Base-by-base conservation (phyloP, 2,888 invertebrate genomes). In the Callyntrura sp. region DNA sequence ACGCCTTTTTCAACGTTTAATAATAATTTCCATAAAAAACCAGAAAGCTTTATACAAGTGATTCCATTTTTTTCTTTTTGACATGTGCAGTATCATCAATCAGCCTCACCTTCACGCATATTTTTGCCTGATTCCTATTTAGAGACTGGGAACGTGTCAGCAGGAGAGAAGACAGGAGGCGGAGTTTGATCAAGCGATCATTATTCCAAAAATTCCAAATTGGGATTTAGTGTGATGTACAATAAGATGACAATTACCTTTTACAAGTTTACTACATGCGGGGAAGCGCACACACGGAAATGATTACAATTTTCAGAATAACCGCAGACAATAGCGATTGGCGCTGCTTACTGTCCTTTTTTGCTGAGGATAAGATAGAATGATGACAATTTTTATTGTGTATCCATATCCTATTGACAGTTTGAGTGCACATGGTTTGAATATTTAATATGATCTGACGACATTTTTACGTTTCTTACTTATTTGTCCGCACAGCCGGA, bases 231-330 rank as follows among this genome's bases (percentile, higher is more conserved):
- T 35, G 35, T 35, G 6, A 2, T n/a, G n/a, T 57, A 14, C 57
- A 57, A 57, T 8, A 14, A 2, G 8, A 57, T 3, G 14, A 17
- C n/a, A 57, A 6, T 6, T 35, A 35, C 6, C 35, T 6, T n/a
- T 14, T 17, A 57, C 17, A 57, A 14, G 57, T 57, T 57, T 57
- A n/a, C 17, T 35, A 35, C 35, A 35, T 35, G 35, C 6, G 35
- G 35, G 35, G 55, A 65, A 23, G 17, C 65, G 73, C 57, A 84
- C 57, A 84, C 84, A 73, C 84, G 84, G 84, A 84, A 84, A 84
- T 84, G 28, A 48, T 51, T 14, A 48, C n/a, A 11, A 55, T 45
- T 45, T 68, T 28, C n/a, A 6, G n/a, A 68, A 51, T n/a, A 51
- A 55, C 35, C 35, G 6, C 35, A 35, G 6, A 35, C 35, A 35